Evolutionary conservation across 2,888 invertebrate species (phyloP), one percentile per base, ranked within the genome.

Genomic region (Rotaria socialis): DNA sequence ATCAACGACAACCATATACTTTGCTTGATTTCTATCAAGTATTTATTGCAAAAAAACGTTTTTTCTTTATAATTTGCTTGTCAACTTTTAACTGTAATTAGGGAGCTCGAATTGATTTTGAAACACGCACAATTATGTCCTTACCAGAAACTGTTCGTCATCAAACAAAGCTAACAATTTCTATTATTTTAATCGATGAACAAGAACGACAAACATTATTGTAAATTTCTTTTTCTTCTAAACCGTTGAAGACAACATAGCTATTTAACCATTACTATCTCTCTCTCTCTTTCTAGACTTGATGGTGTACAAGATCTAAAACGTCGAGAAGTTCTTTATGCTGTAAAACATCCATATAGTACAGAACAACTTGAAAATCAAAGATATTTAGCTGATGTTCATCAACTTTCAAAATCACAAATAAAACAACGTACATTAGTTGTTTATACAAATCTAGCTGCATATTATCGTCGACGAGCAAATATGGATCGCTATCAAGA

Each of bases 1-100:
- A 89, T 85, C 88, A 88, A 85, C 90, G 89, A 14, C 88, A 89
- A 80, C 89, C 89, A 5, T 90, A 89, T 87, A 89, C 89, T 22
- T 85, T 91, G 16, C 87, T 88, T 35, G 90, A 91, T 87, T 90
- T 90, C n/a, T 88, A 88, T 86, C 86, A 88, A 87, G 90, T 90
- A 88, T 67, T n/a, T n/a, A 19, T 60, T 41, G 35, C n/a, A 52
- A 24, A 41, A 24, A 47, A 11, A 22, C 0, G 22, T 16, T 24
- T 16, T 24, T 67, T 41, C 56, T 35, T 74, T 19, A 84, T 19
- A 52, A 85, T 58, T 52, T 84, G 86, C 88, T 27, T 27, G 5
- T 60, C 35, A 35, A 35, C 35, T 35, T 35, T n/a, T 11, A n/a
- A n/a, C n/a, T 67, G 7, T 35, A 6, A 16, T n/a, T 88, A 90